Evolutionary conservation across 2,888 invertebrate genomes (phyloP).

Genomic region (Argyra leucocephala): DNA sequence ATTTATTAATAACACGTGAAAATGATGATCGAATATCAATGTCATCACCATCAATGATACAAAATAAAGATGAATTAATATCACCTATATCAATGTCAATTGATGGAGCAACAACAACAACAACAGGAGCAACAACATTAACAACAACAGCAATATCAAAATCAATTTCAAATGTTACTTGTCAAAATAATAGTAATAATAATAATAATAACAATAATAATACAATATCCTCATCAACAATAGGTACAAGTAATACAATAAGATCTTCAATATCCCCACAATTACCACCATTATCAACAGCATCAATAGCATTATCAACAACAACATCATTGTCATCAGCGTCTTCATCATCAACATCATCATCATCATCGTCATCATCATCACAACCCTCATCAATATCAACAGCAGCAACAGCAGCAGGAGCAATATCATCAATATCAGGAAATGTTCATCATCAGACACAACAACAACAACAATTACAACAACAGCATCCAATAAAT

Average conservation of each 20-base stretch:
- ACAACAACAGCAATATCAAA: slow-evolving; percentile 7
- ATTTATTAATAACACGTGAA: background rate
- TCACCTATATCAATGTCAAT: slow-evolving; percentile 4
- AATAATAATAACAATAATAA: background rate
- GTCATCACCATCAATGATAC: slow-evolving; percentile 9
- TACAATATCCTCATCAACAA: slow-evolving; percentile 15
- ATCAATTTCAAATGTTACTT: no score
- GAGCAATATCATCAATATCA: slow-evolving; percentile 20
- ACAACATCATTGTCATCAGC: slow-evolving; percentile 26
- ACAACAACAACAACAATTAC: slow-evolving; percentile 26
- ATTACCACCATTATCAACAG: slow-evolving; percentile 23
- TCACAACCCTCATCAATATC: slow-evolving; percentile 21
- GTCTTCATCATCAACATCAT: slow-evolving; percentile 25
- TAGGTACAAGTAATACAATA: slow-evolving; percentile 16
- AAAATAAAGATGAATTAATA: background rate
- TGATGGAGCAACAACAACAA: slow-evolving; percentile 7
- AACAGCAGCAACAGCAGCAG: slow-evolving; percentile 22
- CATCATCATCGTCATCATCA: slow-evolving; percentile 21
- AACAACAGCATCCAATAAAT: slow-evolving; percentile 30
- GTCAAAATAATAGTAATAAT: background rate
- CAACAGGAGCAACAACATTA: slow-evolving; percentile 4
- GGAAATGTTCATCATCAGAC: slow-evolving; percentile 19
- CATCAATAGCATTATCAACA: slow-evolving; percentile 27
- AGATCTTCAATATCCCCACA: slow-evolving; percentile 22
- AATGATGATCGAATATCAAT: slow-evolving; percentile 5